Evolutionary conservation across 2,797 vertebrate genomes (phyloP).

Genomic region (Acridotheres tristis): DNA sequence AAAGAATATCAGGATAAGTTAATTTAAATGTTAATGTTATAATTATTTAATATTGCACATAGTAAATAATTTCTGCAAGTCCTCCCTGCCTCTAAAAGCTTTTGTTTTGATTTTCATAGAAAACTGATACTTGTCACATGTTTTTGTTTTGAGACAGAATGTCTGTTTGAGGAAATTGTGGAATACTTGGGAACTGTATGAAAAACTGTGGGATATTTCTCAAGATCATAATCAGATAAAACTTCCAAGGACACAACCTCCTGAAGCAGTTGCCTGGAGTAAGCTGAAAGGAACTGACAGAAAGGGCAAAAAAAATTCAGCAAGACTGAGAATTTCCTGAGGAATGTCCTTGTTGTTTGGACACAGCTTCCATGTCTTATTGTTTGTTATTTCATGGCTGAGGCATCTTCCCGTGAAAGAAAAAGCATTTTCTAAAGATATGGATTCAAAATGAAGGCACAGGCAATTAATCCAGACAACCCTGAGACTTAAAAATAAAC

Average conservation of each 20-base stretch:
- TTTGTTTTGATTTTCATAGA: neutral
- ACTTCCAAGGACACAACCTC: neutral
- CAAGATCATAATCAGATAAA: neutral
- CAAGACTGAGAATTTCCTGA: neutral
- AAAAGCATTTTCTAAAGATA: neutral
- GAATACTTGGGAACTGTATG: neutral
- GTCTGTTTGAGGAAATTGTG: neutral
- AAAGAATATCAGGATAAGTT: neutral
- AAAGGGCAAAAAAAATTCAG: neutral
- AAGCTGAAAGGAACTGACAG: neutral
- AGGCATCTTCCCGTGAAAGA: neutral
- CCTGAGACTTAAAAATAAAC: accelerated
- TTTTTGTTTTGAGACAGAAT: neutral
- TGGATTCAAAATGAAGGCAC: neutral
- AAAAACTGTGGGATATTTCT: neutral
- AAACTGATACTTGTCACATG: neutral
- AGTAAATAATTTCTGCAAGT: neutral
- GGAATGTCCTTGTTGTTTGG: neutral
- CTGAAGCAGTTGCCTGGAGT: neutral
- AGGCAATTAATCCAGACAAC: neutral
- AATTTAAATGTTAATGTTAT: neutral
- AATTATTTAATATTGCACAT: neutral
- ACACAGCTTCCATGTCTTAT: neutral
- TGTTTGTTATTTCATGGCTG: neutral
- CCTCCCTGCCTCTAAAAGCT: accelerated